Evolutionary conservation across 1,140 invertebrate genomes (phyloP), one percentile per base, ranked within the genome.

Genomic region (Musca domestica): DNA sequence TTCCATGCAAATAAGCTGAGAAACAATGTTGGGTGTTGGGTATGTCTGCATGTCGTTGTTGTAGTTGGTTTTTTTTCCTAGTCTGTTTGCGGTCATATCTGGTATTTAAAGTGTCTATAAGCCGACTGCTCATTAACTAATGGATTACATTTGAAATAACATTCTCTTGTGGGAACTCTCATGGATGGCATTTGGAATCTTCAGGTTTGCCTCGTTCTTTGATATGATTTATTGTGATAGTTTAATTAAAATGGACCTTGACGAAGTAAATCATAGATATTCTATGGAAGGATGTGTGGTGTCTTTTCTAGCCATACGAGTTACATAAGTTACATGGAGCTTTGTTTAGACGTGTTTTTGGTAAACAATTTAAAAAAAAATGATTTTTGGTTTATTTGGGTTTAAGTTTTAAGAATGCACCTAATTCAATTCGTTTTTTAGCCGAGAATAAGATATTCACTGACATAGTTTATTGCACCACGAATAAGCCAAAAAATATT

Each of bases 21-120:
- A 61, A 61, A 61, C 56, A 61, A 34, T 61, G n/a, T 41, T 19
- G 56, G 30, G 19, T 61, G 27, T n/a, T n/a, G n/a, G n/a, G n/a
- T 10, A 20, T 41, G 56, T 61, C 10, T 61, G 27, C 22, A 41
- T 34, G 30, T 2, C 48, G 7, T 20, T 6, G 48, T 51, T 48
- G 10, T 15, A 19, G 48, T 51, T 51, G 30, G 19, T 61, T 27
- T 61, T 61, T 19, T 41, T 34, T 27, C 14, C 12, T 7, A 41
- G 34, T 41, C 34, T 41, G 34, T 41, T 41, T 41, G 34, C 34
- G 34, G 34, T 41, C 34, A 12, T 41, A 41, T 41, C 12, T 61
- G 56, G 56, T 41, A 61, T 61, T 61, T 61, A 61, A 61, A 61
- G 56, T 61, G 56, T 61, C 56, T 61, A 34, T 61, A 61, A 61